Evolutionary conservation across 1,140 invertebrate species (phyloP).

Genomic region (Hestina assimilis): DNA sequence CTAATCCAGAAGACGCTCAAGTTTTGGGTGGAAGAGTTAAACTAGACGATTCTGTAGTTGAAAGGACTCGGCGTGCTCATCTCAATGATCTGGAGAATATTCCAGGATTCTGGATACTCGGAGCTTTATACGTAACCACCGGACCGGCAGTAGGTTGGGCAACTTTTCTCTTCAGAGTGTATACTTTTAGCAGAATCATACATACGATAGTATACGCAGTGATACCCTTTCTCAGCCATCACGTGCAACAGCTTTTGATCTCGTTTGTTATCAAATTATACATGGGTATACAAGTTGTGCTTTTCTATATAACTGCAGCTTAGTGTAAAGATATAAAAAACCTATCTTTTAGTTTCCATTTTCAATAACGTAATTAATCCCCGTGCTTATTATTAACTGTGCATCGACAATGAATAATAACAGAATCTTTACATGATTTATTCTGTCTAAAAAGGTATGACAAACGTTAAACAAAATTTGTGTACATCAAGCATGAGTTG

Average conservation of each 20-base stretch:
- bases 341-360: too few species aligned
- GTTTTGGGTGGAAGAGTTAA: not conserved
- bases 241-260: not conserved
- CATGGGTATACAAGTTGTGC: not conserved
- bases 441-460: too few species aligned
- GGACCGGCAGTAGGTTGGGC: slow-evolving; percentile 78
- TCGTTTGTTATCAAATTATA: not conserved
- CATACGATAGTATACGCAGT: slow-evolving; percentile 84
- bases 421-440: too few species aligned
- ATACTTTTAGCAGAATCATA: slow-evolving; percentile 79
- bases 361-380: too few species aligned
- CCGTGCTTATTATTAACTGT: too few species aligned
- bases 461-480: not conserved
- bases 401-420: too few species aligned
- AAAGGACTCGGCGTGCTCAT: slow-evolving; percentile 79
- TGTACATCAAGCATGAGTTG: not conserved
- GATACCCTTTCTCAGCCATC: slow-evolving; percentile 1
- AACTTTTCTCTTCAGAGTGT: slow-evolving; percentile 80
- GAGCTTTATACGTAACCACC: slow-evolving; percentile 82
- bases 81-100: slow-evolving; percentile 89
- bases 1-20: not conserved
- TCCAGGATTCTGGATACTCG: slow-evolving; percentile 82
- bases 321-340: too few species aligned
- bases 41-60: not conserved
- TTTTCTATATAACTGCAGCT: not conserved